phyloP scores from a whole-genome alignment of 2,888 invertebrate species.

The Ditylenchus weischeri region DNA sequence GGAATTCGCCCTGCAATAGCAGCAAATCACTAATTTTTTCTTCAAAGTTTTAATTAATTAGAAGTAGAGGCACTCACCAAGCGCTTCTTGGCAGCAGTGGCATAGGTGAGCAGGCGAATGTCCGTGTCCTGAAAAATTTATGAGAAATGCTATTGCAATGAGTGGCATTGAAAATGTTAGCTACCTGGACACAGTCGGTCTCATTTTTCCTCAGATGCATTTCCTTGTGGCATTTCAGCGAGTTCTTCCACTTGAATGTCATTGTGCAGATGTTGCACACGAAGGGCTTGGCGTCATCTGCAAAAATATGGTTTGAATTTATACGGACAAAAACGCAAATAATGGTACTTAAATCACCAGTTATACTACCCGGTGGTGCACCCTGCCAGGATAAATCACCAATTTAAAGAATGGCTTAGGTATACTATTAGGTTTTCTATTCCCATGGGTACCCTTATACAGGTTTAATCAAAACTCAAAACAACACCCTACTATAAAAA shows the following conservation, averaged over 20 bases:
- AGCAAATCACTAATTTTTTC: neutral
- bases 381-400: too few species aligned
- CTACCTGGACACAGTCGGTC: neutral
- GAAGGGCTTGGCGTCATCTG: constrained; percentile 46
- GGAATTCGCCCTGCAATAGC: neutral
- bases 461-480: too few species aligned
- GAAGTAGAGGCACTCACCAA: constrained; percentile 33
- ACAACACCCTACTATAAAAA: too few species aligned
- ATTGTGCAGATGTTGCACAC: constrained; percentile 57
- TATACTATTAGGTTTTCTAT: too few species aligned
- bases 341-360: too few species aligned
- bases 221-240: constrained; percentile 54
- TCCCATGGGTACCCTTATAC: too few species aligned
- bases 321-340: neutral
- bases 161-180: neutral
- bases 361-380: too few species aligned
- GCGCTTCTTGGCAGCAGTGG: constrained; percentile 54
- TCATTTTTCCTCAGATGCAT: constrained; percentile 58
- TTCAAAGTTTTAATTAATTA: neutral
- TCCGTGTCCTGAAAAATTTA: constrained; percentile 38
- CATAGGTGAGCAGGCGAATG: constrained; percentile 53
- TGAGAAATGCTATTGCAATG: too few species aligned
- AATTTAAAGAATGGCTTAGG: too few species aligned
- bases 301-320: neutral
- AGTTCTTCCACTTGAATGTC: constrained; percentile 59